Percentiles rank a stretch among this genome's conserved stretches.
Conservation (phyloP, 2,113 vertebrate genomes). For the Thymallus thymallus region DNA sequence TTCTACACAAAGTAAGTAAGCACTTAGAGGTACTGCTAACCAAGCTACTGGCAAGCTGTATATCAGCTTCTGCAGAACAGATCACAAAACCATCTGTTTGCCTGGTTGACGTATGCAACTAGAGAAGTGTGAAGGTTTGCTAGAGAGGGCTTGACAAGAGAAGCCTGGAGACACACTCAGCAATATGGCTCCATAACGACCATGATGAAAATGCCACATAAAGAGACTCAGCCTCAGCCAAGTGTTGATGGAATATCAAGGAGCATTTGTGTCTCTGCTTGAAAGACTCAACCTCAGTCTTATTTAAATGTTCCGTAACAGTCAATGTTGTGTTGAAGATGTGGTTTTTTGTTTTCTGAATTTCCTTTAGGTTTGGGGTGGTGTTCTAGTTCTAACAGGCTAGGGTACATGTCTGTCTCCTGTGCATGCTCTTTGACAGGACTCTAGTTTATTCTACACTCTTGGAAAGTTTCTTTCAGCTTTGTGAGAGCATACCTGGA, state of each 20-base stretch:
- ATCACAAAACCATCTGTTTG: constrained; percentile 30
- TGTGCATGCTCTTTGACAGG: neutral
- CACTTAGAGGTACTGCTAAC: neutral
- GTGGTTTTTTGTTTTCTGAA: neutral
- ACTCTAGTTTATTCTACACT: neutral
- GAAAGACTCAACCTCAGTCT: neutral
- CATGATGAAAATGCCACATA: neutral
- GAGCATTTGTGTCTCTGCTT: neutral
- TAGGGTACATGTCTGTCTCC: too few relatives aligned
- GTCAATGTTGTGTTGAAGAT: neutral
- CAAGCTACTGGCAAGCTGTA: neutral
- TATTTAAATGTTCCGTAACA: neutral
- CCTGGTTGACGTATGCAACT: constrained; percentile 34
- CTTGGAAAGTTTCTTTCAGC: neutral
- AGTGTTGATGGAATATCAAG: constrained; percentile 6
- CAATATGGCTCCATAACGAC: neutral
- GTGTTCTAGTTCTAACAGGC: neutral
- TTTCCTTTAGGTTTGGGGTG: neutral
- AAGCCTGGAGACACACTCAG: neutral
- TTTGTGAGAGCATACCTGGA: neutral
- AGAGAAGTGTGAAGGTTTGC: constrained; percentile 33
- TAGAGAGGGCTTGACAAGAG: constrained; percentile 6
- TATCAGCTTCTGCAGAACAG: constrained; percentile 5
- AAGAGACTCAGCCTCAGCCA: neutral
- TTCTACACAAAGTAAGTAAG: neutral